Conservation (phyloP, 1,140 invertebrate genomes). For the Antheraea pernyi region DNA sequence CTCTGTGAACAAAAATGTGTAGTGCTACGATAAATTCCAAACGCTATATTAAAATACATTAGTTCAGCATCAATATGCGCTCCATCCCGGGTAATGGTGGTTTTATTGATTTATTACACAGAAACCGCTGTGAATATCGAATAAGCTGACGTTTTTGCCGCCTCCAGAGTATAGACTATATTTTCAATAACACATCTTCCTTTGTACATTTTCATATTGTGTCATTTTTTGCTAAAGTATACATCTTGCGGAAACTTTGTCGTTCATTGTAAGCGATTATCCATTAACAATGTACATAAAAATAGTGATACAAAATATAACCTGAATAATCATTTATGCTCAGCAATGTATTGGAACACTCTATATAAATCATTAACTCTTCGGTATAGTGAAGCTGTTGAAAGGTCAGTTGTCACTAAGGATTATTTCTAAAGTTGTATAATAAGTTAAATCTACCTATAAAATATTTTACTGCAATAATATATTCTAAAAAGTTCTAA, state of each 20-base stretch:
- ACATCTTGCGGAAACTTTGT: not conserved
- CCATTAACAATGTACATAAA: no score
- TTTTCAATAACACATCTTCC: not conserved
- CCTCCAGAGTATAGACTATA: not conserved
- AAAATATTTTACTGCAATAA: no score
- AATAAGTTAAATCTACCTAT: no score
- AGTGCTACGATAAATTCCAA: not conserved
- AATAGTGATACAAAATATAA: no score
- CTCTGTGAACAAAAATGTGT: not conserved
- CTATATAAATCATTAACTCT: no score
- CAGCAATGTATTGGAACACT: no score
- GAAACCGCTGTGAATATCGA: conserved; percentile 7
- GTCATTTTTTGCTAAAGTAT: not conserved
- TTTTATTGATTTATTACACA: conserved; percentile 17
- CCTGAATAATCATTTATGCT: no score
- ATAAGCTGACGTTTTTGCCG: conserved; percentile 1
- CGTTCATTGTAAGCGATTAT: no score
- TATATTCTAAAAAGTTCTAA: no score
- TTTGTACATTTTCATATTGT: not conserved
- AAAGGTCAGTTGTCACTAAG: no score
- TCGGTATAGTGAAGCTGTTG: no score
- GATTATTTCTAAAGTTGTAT: no score
- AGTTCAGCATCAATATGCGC: conserved; percentile 4
- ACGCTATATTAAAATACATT: not conserved
- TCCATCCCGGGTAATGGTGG: conserved; percentile 3